A percentile compares a stretch with the other conserved stretches of the same genome.
These are phyloP conservation scores for Corythornis vintsioides DNA, from an alignment of 2,113 vertebrate genomes.

Conservation along the genomic window DNA sequence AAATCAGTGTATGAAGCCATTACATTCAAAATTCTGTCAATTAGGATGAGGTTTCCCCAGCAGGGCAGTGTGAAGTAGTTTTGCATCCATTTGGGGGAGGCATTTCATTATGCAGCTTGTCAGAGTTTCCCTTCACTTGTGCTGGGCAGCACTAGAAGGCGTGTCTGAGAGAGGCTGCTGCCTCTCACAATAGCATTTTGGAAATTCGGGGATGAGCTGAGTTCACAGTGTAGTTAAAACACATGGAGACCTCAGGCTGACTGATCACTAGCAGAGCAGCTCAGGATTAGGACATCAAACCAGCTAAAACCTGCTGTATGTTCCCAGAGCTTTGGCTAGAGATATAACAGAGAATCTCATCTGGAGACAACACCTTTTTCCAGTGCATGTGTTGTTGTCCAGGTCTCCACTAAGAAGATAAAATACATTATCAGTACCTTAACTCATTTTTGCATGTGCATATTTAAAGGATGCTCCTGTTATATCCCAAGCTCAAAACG, in stretches of 20 bases:
- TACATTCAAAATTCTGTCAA: neutral
- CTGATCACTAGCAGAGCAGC: neutral
- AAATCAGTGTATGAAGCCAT: neutral
- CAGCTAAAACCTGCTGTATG: neutral
- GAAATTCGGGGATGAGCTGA: neutral
- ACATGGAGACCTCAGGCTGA: neutral
- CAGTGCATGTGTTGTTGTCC: neutral
- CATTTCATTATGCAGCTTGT: neutral
- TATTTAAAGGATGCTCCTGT: neutral
- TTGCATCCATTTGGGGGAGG: neutral
- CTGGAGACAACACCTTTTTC: neutral
- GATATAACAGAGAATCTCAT: neutral
- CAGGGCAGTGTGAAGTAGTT: neutral
- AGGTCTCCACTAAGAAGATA: neutral
- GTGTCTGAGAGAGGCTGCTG: neutral
- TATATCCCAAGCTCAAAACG: neutral
- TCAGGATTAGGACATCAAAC: neutral
- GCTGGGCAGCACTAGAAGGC: neutral
- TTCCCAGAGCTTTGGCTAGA: neutral
- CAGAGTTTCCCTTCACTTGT: neutral
- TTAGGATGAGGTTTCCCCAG: neutral
- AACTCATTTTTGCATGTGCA: neutral
- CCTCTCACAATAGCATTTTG: neutral
- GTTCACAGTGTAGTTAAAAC: neutral
- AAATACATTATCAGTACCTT: neutral